Conservation (phyloP, 1,140 invertebrate species). For the Atta texana region DNA sequence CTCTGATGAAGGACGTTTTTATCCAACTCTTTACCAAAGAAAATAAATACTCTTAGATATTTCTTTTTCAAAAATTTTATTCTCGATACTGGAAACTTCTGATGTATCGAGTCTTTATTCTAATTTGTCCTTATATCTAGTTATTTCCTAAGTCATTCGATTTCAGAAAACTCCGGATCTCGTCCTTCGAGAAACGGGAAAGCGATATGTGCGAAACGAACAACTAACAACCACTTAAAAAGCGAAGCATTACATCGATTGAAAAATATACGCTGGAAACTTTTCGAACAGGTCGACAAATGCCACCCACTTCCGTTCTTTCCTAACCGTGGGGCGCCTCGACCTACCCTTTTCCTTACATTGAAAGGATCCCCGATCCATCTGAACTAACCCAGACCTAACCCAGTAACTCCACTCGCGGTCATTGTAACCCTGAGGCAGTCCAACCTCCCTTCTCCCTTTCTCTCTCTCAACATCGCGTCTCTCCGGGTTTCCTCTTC, state of each 20-base stretch:
- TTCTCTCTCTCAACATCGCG: background rate
- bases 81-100: background rate
- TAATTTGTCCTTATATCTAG: background rate
- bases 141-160: background rate
- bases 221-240: slow-evolving; percentile 26
- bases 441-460: background rate
- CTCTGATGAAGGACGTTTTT: background rate
- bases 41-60: background rate
- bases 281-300: slow-evolving; percentile 43
- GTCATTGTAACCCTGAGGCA: slow-evolving; percentile 53
- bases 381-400: slow-evolving; percentile 57
- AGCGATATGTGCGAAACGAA: background rate
- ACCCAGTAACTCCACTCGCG: slow-evolving; percentile 56
- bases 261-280: slow-evolving; percentile 46
- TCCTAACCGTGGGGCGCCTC: background rate
- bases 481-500: slow-evolving; percentile 15
- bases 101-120: background rate
- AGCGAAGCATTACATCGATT: slow-evolving; percentile 41
- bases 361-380: slow-evolving; percentile 28
- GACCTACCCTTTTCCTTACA: slow-evolving; percentile 1
- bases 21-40: background rate
- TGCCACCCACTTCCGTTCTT: background rate
- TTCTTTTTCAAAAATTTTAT: background rate
- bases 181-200: background rate
- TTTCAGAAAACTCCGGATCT: background rate